A percentile compares a stretch with the other conserved stretches of the same genome.
Evolutionary conservation across 35 echinoderm and acorn worm species (phyloP).

Genomic region (Apostichopus japonicus): DNA sequence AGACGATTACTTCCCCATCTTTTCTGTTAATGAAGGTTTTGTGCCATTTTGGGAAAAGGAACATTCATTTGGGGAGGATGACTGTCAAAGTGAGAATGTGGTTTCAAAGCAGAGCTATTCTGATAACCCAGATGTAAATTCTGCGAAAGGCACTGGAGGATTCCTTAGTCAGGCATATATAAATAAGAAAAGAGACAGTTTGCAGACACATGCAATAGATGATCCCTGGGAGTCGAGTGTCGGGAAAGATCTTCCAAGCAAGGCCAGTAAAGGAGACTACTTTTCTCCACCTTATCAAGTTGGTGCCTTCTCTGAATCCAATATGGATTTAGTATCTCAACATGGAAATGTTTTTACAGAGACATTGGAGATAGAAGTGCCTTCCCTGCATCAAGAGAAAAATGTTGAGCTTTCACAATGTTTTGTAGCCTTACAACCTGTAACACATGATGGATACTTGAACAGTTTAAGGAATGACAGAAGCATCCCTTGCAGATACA

Average conservation of each 20-base stretch:
- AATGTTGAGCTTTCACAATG: background rate
- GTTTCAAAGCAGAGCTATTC: too few relatives aligned
- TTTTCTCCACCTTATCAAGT: background rate
- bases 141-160: too few relatives aligned
- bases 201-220: background rate
- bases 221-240: background rate
- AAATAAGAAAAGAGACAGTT: background rate
- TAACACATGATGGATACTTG: background rate
- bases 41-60: background rate
- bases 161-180: too few relatives aligned
- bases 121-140: too few relatives aligned
- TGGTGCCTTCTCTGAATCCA: slow-evolving; percentile 24
- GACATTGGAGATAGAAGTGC: slow-evolving; percentile 2
- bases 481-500: slow-evolving; percentile 1
- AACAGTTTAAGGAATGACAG: background rate
- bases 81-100: background rate
- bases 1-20: background rate
- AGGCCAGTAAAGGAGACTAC: background rate
- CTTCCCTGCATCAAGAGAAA: background rate
- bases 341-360: background rate
- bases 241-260: background rate
- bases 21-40: background rate
- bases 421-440: background rate
- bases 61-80: background rate
- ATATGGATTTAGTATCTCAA: background rate